Conservation (phyloP, 2,888 invertebrate species). For the Euspilapteryx auroguttella region DNA sequence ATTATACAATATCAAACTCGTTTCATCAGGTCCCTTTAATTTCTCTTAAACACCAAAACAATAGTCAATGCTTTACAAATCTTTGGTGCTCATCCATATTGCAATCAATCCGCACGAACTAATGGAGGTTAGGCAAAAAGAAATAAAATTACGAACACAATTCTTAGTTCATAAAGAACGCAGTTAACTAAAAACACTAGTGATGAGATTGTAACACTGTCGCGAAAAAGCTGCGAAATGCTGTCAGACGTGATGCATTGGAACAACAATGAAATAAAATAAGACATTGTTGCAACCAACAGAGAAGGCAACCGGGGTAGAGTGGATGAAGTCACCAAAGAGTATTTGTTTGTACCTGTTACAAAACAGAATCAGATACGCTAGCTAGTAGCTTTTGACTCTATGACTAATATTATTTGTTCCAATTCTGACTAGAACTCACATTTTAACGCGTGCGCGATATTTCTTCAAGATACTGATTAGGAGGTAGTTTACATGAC, state of each 20-base stretch:
- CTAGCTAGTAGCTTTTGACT: no score
- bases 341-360: not conserved
- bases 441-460: constrained; percentile 31
- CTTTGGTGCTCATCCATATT: constrained; percentile 58
- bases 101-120: constrained; percentile 44
- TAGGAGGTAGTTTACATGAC: constrained; percentile 55
- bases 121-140: constrained; percentile 30
- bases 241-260: constrained; percentile 29
- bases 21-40: constrained; percentile 60
- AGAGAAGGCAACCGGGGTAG: not conserved
- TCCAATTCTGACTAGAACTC: constrained; percentile 53
- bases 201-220: constrained; percentile 48
- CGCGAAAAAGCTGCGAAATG: constrained; percentile 54
- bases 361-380: no score
- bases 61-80: constrained; percentile 48
- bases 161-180: no score
- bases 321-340: not conserved
- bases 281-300: not conserved
- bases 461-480: constrained; percentile 36
- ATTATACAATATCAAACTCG: constrained; percentile 46
- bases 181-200: constrained; percentile 43
- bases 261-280: constrained; percentile 15
- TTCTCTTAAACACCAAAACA: constrained; percentile 55
- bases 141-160: constrained; percentile 51
- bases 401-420: no score